A percentile compares a stretch with the other conserved stretches of the same genome.
These are phyloP conservation scores for Orius insidiosus DNA, from an alignment of 1,140 invertebrate genomes.

Conservation along the genomic window DNA sequence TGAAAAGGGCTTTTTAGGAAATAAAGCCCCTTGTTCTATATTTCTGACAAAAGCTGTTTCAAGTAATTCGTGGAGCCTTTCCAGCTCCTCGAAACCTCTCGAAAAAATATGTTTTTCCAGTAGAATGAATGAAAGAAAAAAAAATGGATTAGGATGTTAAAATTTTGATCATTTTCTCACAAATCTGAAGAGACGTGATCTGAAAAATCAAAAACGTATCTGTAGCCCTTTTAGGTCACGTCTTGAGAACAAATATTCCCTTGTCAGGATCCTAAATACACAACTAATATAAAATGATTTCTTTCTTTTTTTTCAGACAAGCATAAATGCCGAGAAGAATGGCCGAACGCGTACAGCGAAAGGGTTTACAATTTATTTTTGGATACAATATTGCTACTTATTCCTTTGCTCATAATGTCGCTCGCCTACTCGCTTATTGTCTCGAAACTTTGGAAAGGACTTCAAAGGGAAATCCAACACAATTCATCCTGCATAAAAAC, in stretches of 20 bases:
- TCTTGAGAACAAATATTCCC: not conserved
- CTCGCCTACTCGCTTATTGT: constrained; percentile 31
- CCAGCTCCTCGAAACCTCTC: too few species aligned
- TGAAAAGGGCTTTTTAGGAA: too few species aligned
- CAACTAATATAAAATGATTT: not conserved
- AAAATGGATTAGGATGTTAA: too few species aligned
- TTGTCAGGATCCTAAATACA: not conserved
- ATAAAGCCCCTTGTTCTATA: too few species aligned
- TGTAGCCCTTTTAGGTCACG: not conserved
- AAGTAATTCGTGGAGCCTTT: too few species aligned
- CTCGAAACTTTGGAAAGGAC: constrained; percentile 23
- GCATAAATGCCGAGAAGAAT: constrained; percentile 30
- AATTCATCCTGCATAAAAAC: constrained; percentile 9
- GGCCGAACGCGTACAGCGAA: constrained; percentile 26
- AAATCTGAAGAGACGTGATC: not conserved
- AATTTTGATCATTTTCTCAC: not conserved
- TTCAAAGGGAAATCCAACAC: constrained; percentile 19
- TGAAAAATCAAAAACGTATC: not conserved
- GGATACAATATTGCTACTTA: constrained; percentile 30
- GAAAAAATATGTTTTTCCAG: too few species aligned
- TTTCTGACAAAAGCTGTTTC: too few species aligned
- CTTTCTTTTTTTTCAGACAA: constrained; percentile 8
- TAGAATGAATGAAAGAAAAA: too few species aligned
- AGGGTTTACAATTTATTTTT: constrained; percentile 33
- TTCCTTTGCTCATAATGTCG: constrained; percentile 34